Base-by-base conservation (phyloP, 2,888 invertebrate species). In the Andrena trimmerana region DNA sequence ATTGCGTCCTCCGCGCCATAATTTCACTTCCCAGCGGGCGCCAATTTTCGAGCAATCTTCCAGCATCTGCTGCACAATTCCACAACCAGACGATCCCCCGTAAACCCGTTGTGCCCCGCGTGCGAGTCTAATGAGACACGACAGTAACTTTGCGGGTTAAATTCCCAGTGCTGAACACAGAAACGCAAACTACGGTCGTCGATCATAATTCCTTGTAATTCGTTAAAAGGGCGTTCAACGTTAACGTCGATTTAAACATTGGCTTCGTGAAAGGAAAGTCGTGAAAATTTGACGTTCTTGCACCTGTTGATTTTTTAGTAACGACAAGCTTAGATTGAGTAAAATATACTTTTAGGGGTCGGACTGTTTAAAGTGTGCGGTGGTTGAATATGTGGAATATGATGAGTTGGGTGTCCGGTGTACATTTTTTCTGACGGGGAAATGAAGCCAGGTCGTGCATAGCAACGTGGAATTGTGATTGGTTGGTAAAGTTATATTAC, bases 81-180 rank as follows among this genome's bases (percentile, higher is more conserved):
- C 75, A 29, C 36, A 20, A 52, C 2, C 36, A 60, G 52, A 62
- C 50, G 36, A 27, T 69, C 20, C 24, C 1, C 31, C 20, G 33
- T 16, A 31, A 71, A 71, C n/a, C 72, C 57, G 63, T 71, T 72
- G 72, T 48, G n/a, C 24, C 13, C 8, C n/a, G 48, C 8, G 24
- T 2, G 27, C 13, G 4, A 24, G 24, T n/a, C 27, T 72, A 65
- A 72, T 24, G 31, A 57, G 57, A 59, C 42, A 33, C 31, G 48
- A 31, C 63, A 48, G 57, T 72, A 65, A 72, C 72, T 59, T 48
- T 42, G 27, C 31, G 5, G 20, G 24, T 31, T 54, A 57, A 59
- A 77, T 33, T 71, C 57, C 16, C 72, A 13, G 54, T 31, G 42
- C 71, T 57, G 50, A 8, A 71, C 24, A 10, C 27, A n/a, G 50